These are phyloP conservation scores for Sebastes matsubarae DNA, from an alignment of 2,797 vertebrate species.

Conservation along the genomic window DNA sequence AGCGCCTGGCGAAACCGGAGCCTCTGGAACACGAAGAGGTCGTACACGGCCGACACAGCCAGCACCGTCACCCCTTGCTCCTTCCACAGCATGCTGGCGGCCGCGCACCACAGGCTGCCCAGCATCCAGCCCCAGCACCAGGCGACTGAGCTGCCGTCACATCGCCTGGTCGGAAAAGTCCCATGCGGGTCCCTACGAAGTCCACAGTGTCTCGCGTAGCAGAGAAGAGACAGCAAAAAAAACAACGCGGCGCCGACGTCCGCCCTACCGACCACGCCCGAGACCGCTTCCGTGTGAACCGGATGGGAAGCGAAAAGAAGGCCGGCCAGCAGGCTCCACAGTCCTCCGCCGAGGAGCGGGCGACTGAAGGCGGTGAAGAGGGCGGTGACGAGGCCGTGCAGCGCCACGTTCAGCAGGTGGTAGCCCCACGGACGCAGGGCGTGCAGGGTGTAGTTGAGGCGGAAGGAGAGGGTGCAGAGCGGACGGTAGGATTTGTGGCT, in stretches of 20 bases:
- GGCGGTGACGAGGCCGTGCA: slow-evolving; percentile 91
- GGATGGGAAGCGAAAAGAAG: slow-evolving; percentile 92
- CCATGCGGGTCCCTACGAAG: slow-evolving; percentile 58
- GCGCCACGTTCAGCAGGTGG: slow-evolving; percentile 91
- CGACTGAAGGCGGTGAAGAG: slow-evolving; percentile 93
- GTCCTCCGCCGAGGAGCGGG: slow-evolving; percentile 88
- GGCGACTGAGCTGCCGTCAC: neutral
- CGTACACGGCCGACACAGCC: slow-evolving; percentile 90
- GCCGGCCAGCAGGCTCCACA: slow-evolving; percentile 91
- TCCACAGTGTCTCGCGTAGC: slow-evolving; percentile 89
- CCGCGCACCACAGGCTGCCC: slow-evolving; percentile 88
- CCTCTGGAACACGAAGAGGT: slow-evolving; percentile 92
- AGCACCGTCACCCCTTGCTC: slow-evolving; percentile 96
- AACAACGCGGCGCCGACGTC: slow-evolving; percentile 92
- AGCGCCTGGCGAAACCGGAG: slow-evolving; percentile 88
- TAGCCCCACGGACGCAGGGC: slow-evolving; percentile 95
- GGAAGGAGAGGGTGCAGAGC: slow-evolving; percentile 96
- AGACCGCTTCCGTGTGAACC: slow-evolving; percentile 92
- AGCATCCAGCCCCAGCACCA: slow-evolving; percentile 90
- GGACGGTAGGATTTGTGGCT: slow-evolving; percentile 99
- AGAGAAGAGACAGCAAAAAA: slow-evolving; percentile 90
- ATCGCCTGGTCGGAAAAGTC: slow-evolving; percentile 4
- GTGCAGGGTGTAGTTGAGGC: slow-evolving; percentile 91
- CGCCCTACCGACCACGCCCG: slow-evolving; percentile 91
- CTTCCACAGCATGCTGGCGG: slow-evolving; percentile 97